A percentile compares a stretch with the other conserved stretches of the same genome.
Conservation (phyloP, 2,888 invertebrate species). For the Nephrotoma appendiculata region DNA sequence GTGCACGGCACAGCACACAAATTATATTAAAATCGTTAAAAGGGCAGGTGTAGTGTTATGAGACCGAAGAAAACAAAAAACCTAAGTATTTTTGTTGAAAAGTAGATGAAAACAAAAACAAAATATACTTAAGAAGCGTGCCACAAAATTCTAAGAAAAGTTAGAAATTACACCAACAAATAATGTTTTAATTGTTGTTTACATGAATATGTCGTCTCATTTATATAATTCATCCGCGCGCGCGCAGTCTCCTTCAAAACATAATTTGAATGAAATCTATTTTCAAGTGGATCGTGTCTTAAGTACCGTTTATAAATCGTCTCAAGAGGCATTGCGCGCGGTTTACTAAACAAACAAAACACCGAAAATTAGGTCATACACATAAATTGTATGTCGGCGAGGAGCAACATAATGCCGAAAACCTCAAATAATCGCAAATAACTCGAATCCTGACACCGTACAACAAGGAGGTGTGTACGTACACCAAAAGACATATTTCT, state of each 20-base stretch:
- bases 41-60: neutral
- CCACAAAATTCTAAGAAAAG: neutral
- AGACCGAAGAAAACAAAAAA: neutral
- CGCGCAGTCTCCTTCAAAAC: neutral
- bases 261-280: neutral
- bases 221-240: neutral
- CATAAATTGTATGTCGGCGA: neutral
- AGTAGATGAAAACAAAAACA: neutral
- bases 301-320: neutral
- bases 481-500: neutral
- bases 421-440: neutral
- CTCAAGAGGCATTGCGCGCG: neutral
- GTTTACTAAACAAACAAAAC: neutral
- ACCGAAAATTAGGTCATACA: neutral
- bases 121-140: neutral
- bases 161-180: neutral
- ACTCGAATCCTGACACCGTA: neutral
- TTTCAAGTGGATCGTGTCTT: neutral
- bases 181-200: neutral
- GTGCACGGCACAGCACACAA: neutral
- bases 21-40: neutral
- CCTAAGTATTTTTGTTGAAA: neutral
- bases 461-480: neutral
- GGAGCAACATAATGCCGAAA: neutral
- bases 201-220: neutral